Conservation (phyloP, 1,140 invertebrate species). For the Drosophila virilis region DNA sequence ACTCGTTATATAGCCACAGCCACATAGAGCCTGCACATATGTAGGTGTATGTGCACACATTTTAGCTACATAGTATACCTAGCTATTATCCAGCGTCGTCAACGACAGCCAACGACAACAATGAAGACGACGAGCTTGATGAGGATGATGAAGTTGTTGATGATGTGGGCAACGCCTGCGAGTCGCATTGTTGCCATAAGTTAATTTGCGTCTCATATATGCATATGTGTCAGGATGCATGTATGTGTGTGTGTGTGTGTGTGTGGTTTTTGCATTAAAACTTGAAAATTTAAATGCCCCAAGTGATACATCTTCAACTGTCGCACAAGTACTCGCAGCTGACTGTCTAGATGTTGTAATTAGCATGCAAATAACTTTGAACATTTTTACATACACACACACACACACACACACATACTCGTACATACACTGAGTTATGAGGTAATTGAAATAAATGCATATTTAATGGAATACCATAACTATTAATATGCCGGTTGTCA, state of each 20-base stretch:
- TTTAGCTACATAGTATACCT: constrained; percentile 47
- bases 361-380: constrained; percentile 73
- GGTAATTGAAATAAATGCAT: constrained; percentile 76
- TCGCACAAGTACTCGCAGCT: constrained; percentile 28
- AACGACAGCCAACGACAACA: constrained; percentile 63
- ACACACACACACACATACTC: constrained; percentile 1
- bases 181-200: constrained; percentile 71
- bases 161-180: constrained; percentile 37
- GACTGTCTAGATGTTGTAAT: constrained; percentile 55
- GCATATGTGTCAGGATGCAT: constrained; percentile 62
- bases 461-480: constrained; percentile 69
- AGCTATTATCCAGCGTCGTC: constrained; percentile 70
- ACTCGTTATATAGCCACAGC: constrained; percentile 18
- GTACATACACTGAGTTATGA: constrained; percentile 5
- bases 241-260: constrained; percentile 17
- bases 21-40: neutral
- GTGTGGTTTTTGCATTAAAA: constrained; percentile 74
- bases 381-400: constrained; percentile 60
- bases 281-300: constrained; percentile 78
- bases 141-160: constrained; percentile 44
- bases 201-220: constrained; percentile 76
- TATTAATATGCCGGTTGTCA: constrained; percentile 69
- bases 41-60: neutral
- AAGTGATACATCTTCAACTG: constrained; percentile 68
- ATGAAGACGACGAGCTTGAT: constrained; percentile 41